Base-by-base conservation (phyloP, 2,113 vertebrate species). In the Pachypanchax playfairii region DNA sequence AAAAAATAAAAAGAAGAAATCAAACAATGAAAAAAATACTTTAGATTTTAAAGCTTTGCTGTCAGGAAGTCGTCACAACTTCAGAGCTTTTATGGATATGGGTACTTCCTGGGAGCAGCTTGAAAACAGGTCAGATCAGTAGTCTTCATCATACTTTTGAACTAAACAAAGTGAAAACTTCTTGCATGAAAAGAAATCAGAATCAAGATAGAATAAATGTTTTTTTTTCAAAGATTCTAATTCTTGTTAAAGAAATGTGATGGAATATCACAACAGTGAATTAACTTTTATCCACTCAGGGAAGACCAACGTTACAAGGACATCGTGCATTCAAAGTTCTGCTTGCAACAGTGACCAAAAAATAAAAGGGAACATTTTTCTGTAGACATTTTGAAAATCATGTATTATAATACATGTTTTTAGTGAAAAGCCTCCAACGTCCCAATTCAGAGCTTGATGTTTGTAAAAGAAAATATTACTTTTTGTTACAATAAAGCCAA, bases 101-200 rank as follows among this genome's bases (percentile, higher is more conserved):
- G n/a, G n/a, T 41, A 41, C 38, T 18, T 41, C 38, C 38, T 39
- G 38, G 38, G 38, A n/a, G 39, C 64, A 35, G 10, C 36, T 21
- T 70, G 52, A 47, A 83, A 65, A 29, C 65, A 44, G 15, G 26
- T 38, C 39, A 43, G 31, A 57, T 38, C 39, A 48, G 42, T 55
- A 29, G 85, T 62, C 74, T 71, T 56, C 22, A 50, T 14, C 55
- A 44, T 41, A 17, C 18, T 42, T 6, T 20, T 51, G 14, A 39
- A 44, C 22, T 18, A 50, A n/a, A n/a, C n/a, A n/a, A n/a, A n/a
- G n/a, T n/a, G n/a, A n/a, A 63, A 69, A 85, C 79, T 70, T 77
- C 52, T 18, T 58, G 57, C 41, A 64, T n/a, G 46, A 24, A 54
- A 26, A 26, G 41, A 46, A 25, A 26, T 48, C 21, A 48, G 46